These are phyloP conservation scores for Dryococelus australis DNA, from an alignment of 2,888 invertebrate genomes.

Conservation along the genomic window DNA sequence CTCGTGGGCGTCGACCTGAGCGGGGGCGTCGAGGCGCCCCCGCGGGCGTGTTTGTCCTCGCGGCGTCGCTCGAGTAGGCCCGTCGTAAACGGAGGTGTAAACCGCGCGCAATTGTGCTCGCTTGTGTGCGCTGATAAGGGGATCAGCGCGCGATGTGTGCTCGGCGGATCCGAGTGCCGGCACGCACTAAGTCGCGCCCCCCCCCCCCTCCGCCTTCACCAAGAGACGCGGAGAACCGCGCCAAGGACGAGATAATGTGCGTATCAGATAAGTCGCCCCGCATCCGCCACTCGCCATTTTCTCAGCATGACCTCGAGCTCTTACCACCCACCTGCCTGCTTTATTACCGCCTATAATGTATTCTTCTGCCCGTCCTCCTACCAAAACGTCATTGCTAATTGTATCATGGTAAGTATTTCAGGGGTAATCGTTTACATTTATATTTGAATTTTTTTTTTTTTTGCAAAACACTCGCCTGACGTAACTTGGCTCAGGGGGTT, in stretches of 20 bases:
- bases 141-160: not conserved
- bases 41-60: not conserved
- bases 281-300: constrained; percentile 1
- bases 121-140: not conserved
- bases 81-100: not conserved
- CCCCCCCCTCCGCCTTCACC: not conserved
- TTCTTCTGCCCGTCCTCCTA: no score
- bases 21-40: not conserved
- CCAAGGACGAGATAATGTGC: not conserved
- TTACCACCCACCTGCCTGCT: no score
- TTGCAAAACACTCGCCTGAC: no score
- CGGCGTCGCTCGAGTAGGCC: not conserved
- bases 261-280: not conserved
- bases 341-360: no score
- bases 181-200: not conserved
- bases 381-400: no score
- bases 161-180: not conserved
- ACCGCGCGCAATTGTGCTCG: not conserved
- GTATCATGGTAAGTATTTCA: no score
- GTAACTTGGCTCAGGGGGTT: no score
- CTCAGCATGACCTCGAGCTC: not conserved
- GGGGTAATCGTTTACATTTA: no score
- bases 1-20: no score
- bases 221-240: not conserved
- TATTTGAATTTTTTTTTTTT: no score